Evolutionary conservation across 2,888 invertebrate species (phyloP).

Genomic region (Odontomyia ornata): DNA sequence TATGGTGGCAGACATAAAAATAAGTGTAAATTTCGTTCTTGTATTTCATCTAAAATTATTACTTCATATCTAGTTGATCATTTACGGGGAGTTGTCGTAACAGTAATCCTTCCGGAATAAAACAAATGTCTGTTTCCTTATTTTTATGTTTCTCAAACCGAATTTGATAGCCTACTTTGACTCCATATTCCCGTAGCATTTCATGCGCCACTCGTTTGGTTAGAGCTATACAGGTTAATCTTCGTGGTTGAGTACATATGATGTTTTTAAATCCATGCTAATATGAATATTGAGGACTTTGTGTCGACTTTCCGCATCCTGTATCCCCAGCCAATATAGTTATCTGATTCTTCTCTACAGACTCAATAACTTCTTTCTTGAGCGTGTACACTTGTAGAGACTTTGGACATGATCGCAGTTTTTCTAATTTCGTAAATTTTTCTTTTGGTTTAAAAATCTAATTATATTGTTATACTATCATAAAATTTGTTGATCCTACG

Average conservation of each 20-base stretch:
- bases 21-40: conserved; percentile 93
- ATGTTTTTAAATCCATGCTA: conserved; percentile 75
- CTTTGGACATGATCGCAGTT: conserved; percentile 80
- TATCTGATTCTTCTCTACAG: too few species aligned
- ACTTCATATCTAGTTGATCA: conserved; percentile 87
- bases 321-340: too few species aligned
- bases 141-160: conserved; percentile 92
- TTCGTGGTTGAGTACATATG: conserved; percentile 95
- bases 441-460: conserved; percentile 92
- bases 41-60: conserved; percentile 95
- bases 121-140: conserved; percentile 87
- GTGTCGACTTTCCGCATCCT: too few species aligned
- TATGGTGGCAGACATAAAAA: conserved; percentile 99
- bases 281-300: too few species aligned
- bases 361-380: conserved; percentile 77
- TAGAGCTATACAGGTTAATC: conserved; percentile 95
- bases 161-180: conserved; percentile 93
- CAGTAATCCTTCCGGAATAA: conserved; percentile 94
- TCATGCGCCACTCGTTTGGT: conserved; percentile 95
- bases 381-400: conserved; percentile 89
- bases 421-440: conserved; percentile 84
- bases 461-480: conserved; percentile 77
- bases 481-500: too few species aligned
- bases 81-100: conserved; percentile 87
- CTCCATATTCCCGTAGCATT: conserved; percentile 89